phyloP scores from a whole-genome alignment of 64 coral and sea anemone species.

The Pachyseris speciosa region DNA sequence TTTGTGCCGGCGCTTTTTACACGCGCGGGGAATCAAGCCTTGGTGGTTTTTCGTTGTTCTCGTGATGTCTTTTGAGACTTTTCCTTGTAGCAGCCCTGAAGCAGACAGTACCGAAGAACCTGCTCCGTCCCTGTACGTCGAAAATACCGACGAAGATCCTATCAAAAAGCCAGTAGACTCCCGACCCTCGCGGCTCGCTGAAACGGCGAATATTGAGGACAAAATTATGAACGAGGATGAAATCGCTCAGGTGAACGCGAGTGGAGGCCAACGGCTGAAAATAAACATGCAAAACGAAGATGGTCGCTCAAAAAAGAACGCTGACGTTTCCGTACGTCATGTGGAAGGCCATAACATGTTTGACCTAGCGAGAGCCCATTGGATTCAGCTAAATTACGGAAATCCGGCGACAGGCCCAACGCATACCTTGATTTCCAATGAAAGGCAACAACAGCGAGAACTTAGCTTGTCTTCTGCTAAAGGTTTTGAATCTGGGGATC shows the following conservation, averaged over 20 bases:
- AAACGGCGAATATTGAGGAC: slow-evolving; percentile 94
- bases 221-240: slow-evolving; percentile 96
- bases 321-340: slow-evolving; percentile 28
- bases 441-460: slow-evolving; percentile 10
- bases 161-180: slow-evolving; percentile 79
- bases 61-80: slow-evolving; percentile 93
- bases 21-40: neutral
- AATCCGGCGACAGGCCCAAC: slow-evolving; percentile 42
- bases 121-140: slow-evolving; percentile 87
- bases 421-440: neutral
- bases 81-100: slow-evolving; percentile 94
- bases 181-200: slow-evolving; percentile 79
- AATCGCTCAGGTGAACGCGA: slow-evolving; percentile 81
- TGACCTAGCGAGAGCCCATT: slow-evolving; percentile 11
- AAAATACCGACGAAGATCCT: slow-evolving; percentile 65
- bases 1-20: neutral
- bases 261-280: slow-evolving; percentile 56
- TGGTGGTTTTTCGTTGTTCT: neutral
- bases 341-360: slow-evolving; percentile 37
- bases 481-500: slow-evolving; percentile 41
- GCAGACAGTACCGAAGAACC: slow-evolving; percentile 89
- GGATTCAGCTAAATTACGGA: slow-evolving; percentile 53
- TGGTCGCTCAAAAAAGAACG: slow-evolving; percentile 29
- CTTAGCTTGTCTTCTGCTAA: neutral
- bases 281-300: slow-evolving; percentile 9